Evolutionary conservation across 2,113 vertebrate species (phyloP), one percentile per base, ranked within the genome.

Genomic region (Dinomys branickii): DNA sequence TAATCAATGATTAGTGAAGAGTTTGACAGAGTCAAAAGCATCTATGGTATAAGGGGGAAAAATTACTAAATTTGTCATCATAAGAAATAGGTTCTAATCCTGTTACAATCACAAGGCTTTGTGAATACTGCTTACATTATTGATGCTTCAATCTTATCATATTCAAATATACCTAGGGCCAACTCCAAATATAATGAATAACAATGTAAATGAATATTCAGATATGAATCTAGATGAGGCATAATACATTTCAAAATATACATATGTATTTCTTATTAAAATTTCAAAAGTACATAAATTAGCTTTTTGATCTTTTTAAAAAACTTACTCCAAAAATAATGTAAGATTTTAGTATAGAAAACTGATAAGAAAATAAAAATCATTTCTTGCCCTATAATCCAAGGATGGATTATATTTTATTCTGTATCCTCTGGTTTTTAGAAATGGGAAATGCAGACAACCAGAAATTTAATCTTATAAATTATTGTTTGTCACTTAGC

Each of bases 111-210:
- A 56, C n/a, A 75, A 58, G 85, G 16, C 20, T 96, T 67, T 28
- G 12, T 75, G 22, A 28, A 20, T 38, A 6, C 38, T 52, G 41
- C 38, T 58, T 90, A 59, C 80, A 52, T 33, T 93, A 58, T 50
- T 52, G 80, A 4, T 33, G 16, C 71, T 94, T 85, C 56, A 85
- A 17, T 65, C 50, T 90, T 85, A 10, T 75, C 41, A 41, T 73
- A 9, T 83, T 33, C 56, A 86, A 77, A 61, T 24, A 52, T 10
- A 26, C 4, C 47, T 87, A 84, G 35, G 7, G 38, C 16, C 54
- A 73, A 17, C 63, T 89, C 20, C 69, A 95, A 97, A 93, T 47
- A 65, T 6, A 94, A 85, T 67, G 3, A 63, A 93, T 54, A 94
- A 12, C 7, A 89, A 44, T 87, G 41, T 65, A 71, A 85, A 59